These are phyloP conservation scores for Aldrovandia affinis DNA, from an alignment of 2,797 vertebrate species.

Conservation along the genomic window DNA sequence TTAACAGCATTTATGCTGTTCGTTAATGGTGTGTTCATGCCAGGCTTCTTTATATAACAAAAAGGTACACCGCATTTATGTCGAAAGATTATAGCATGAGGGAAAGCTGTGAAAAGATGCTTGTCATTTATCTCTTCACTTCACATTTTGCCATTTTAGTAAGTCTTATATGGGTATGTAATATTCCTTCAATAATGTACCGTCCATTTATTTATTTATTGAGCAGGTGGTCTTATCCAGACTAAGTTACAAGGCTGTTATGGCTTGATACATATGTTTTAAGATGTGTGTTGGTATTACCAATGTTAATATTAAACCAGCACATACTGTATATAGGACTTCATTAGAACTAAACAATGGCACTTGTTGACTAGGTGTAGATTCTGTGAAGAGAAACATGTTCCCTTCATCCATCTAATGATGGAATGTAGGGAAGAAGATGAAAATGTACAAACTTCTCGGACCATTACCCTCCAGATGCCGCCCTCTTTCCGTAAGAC, in stretches of 20 bases:
- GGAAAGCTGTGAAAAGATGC: not conserved
- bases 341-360: not conserved
- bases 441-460: conserved; percentile 55
- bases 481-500: conserved; percentile 39
- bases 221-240: not conserved
- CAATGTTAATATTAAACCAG: not conserved
- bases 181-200: not conserved
- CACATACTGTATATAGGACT: not conserved
- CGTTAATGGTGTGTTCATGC: not conserved
- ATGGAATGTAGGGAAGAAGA: conserved; percentile 13
- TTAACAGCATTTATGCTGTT: not conserved
- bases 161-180: not conserved
- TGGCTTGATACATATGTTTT: not conserved
- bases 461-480: conserved; percentile 54
- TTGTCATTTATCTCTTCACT: not conserved
- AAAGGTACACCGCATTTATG: not conserved
- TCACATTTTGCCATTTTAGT: not conserved
- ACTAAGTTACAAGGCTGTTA: not conserved
- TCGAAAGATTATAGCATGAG: not conserved
- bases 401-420: conserved; percentile 3
- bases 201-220: not conserved
- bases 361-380: not conserved
- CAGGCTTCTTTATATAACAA: not conserved
- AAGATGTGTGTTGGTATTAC: not conserved
- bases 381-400: conserved; percentile 10